Evolutionary conservation across 2,113 vertebrate genomes (phyloP), one percentile per base, ranked within the genome.

Genomic region (Galeopterus variegatus): DNA sequence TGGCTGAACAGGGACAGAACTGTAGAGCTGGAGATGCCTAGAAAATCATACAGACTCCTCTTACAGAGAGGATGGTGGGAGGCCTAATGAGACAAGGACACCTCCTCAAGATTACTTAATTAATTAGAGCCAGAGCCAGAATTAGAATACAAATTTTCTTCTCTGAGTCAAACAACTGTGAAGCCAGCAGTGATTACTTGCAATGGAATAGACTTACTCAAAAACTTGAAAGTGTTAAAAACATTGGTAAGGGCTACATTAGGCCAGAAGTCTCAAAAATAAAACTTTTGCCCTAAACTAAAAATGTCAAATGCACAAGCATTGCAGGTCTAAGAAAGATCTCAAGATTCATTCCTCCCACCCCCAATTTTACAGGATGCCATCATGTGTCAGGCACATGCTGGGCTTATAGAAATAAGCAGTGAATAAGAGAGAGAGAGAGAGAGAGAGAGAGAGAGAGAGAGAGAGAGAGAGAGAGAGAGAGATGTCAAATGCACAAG

Each of bases 191-290:
- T 6, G 19, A 64, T 90, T 56, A 23, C 58, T 72, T 65, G 33
- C 45, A 87, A 87, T 41, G 62, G 58, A 72, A 88, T 1, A 58
- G 75, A 19, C 26, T 48, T 31, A 45, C 33, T 87, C 54, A 52
- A 86, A 67, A 94, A 77, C 41, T 48, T 24, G 48, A 85, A 62
- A n/a, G 60, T 48, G n/a, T 33, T 85, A 33, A 93, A 88, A 79
- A 90, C 52, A 56, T 24, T 13, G 52, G 83, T 24, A 48, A 41
- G 65, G 83, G 19, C 18, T 62, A 21, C 17, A 1, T 41, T 17
- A 65, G 54, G 33, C 48, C 36, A 48, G 33, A 70, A 58, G 17
- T 72, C 73, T 93, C 81, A 90, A 90, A 96, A 72, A 64, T 36
- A 45, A 88, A 91, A 90, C 7, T 36, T n/a, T 31, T 62, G 17